phyloP scores from a whole-genome alignment of 2,797 vertebrate species.

The Psittacula echo region DNA sequence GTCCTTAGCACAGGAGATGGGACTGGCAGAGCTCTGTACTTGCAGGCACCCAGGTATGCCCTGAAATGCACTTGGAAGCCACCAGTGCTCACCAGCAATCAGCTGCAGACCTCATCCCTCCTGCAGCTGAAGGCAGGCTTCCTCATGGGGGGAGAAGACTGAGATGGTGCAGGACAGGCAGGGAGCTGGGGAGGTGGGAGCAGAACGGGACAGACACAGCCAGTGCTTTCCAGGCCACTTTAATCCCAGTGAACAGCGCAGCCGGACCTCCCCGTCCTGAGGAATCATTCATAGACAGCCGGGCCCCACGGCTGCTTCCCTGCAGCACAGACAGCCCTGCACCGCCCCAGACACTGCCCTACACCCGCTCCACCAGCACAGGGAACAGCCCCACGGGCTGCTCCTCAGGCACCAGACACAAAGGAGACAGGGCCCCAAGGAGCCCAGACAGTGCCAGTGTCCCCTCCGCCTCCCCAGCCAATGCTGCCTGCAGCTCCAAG shows the following conservation, averaged over 20 bases:
- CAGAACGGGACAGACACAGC: background rate
- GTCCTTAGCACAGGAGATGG: background rate
- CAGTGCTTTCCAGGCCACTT: background rate
- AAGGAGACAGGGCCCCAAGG: background rate
- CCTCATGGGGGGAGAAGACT: fast-evolving
- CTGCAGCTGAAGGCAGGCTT: background rate
- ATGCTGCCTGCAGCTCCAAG: background rate
- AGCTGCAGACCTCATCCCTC: background rate
- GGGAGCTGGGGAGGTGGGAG: fast-evolving
- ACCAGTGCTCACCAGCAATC: background rate
- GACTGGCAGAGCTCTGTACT: background rate
- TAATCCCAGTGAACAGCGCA: background rate
- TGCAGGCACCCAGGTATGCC: no score
- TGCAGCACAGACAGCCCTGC: fast-evolving
- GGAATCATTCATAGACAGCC: background rate
- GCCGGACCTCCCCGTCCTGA: fast-evolving
- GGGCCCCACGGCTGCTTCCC: background rate
- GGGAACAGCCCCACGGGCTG: fast-evolving
- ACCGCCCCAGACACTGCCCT: background rate
- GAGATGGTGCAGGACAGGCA: fast-evolving
- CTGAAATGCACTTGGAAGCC: background rate
- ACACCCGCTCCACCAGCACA: background rate
- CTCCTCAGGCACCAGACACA: background rate
- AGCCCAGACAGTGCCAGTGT: no score
- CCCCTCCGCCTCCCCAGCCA: background rate